phyloP scores from a whole-genome alignment of 1,140 invertebrate species.

The Penaeus japonicus region DNA sequence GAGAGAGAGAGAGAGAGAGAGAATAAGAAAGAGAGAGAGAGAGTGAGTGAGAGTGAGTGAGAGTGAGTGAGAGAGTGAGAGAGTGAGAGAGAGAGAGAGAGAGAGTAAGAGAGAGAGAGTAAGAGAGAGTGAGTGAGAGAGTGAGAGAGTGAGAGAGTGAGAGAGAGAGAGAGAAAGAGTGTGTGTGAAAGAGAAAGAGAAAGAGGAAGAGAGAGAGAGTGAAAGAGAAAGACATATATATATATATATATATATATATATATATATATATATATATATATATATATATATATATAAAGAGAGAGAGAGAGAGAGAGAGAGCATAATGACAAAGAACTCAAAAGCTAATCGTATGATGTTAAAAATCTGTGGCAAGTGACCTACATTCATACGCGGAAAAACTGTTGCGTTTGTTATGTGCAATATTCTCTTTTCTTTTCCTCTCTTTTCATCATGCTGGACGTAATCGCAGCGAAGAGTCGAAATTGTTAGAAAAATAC shows the following conservation, averaged over 20 bases:
- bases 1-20: constrained; percentile 15
- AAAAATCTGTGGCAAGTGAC: too few relatives aligned
- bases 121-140: constrained; percentile 1
- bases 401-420: neutral
- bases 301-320: constrained; percentile 1
- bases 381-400: too few relatives aligned
- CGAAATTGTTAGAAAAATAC: neutral
- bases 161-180: neutral
- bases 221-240: neutral
- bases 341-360: neutral
- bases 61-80: neutral
- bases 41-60: neutral
- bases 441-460: neutral
- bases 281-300: neutral
- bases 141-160: neutral
- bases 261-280: neutral
- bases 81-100: neutral
- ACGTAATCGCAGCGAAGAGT: neutral
- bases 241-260: neutral
- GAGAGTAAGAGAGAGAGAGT: neutral
- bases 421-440: neutral
- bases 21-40: neutral
- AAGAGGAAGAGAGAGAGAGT: too few relatives aligned
- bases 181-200: neutral
- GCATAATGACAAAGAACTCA: neutral